Evolutionary conservation across 2,888 invertebrate genomes (phyloP), one percentile per base, ranked within the genome.

Genomic region (Melieria omissa): DNA sequence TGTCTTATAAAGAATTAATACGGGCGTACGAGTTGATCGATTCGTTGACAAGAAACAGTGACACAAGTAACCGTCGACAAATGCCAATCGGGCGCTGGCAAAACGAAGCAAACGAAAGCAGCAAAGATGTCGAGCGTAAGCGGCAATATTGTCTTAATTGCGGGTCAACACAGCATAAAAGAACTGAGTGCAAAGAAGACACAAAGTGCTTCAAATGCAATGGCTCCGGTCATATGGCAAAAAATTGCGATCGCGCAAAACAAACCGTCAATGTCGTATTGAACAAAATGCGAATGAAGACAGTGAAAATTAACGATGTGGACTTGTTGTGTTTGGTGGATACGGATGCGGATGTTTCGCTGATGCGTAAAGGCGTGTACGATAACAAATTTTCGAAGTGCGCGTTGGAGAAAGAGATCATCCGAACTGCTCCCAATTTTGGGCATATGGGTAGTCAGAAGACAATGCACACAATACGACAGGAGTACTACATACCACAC

Each of bases 1-100:
- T n/a, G n/a, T n/a, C 65, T 10, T 65, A 62, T 57, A 71, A 63
- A 55, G 75, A 75, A 12, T 54, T 74, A n/a, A 58, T 60, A 54
- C 68, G 57, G 12, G 14, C 71, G 44, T 68, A 71, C 16, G 73
- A 70, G 75, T 54, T 54, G 12, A 54, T 7, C 14, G 54, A 54
- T 5, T 29, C 29, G 29, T 29, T 29, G 16, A 16, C 16, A 16
- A 16, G 16, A 16, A 16, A 16, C 16, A 16, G 16, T 16, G 16
- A 16, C 16, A 16, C 16, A 16, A 16, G 2, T 16, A 16, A 2
- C 16, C 16, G 16, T 16, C 16, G 16, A 16, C 1, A 16, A 16
- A 16, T 16, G 16, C 16, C 16, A 16, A 16, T 16, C 16, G 16
- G 16, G 16, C 16, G 16, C 16, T 1, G 16, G 16, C 16, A 16